A percentile compares a stretch with the other conserved stretches of the same genome.
phyloP scores from a whole-genome alignment of 2,797 vertebrate genomes.

The Platalea minor region DNA sequence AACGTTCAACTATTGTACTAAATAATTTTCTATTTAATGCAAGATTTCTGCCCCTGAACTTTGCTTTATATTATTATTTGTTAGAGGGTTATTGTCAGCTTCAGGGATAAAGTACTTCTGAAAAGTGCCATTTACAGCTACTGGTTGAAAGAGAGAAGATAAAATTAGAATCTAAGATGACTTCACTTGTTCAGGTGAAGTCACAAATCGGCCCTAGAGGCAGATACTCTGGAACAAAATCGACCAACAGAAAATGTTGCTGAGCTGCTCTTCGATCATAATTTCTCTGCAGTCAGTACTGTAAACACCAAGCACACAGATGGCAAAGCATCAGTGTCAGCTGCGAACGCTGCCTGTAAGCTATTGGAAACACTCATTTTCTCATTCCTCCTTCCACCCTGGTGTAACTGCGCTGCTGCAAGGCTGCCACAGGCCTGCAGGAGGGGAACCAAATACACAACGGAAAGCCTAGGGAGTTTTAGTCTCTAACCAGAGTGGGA shows the following conservation, averaged over 20 bases:
- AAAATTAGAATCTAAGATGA: conserved; percentile 26
- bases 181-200: not conserved
- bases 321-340: conserved; percentile 1
- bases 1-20: conserved; percentile 39
- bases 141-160: not conserved
- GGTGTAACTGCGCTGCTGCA: not conserved
- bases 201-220: not conserved
- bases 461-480: not conserved
- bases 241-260: not conserved
- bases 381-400: not conserved
- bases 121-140: conserved; percentile 16
- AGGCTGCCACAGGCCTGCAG: not conserved
- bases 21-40: conserved; percentile 57
- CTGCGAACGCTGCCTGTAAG: not conserved
- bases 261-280: not conserved
- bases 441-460: not conserved
- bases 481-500: not conserved
- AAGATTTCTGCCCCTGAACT: conserved; percentile 25
- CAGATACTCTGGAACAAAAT: not conserved
- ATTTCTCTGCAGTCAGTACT: not conserved
- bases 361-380: not conserved
- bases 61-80: conserved; percentile 44
- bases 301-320: conserved; percentile 13
- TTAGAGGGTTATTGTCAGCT: not conserved
- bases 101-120: not conserved